phyloP scores from a whole-genome alignment of 2,888 invertebrate genomes.

The Drosophila paramelanica region DNA sequence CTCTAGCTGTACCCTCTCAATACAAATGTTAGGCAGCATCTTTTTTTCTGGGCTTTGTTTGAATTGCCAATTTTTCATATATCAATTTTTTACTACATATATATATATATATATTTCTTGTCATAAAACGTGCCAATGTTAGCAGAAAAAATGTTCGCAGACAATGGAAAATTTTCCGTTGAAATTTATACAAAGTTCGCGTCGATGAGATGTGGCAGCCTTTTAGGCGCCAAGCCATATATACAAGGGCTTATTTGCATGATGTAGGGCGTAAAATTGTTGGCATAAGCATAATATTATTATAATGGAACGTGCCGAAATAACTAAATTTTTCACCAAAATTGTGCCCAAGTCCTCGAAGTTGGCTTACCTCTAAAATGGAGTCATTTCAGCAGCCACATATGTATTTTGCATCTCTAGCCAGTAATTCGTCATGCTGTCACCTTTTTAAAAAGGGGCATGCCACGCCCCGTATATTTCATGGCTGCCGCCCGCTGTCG shows the following conservation, averaged over 20 bases:
- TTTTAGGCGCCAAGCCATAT: slow-evolving; percentile 35
- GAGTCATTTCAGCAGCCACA: slow-evolving; percentile 14
- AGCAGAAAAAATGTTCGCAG: slow-evolving; percentile 19
- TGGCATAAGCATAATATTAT: slow-evolving; percentile 23
- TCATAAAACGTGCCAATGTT: slow-evolving; percentile 41
- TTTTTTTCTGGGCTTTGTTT: slow-evolving; percentile 20
- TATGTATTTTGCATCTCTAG: neutral
- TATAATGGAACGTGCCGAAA: slow-evolving; percentile 32
- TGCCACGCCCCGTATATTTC: slow-evolving; percentile 1
- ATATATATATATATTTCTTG: slow-evolving; percentile 1
- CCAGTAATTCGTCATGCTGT: slow-evolving; percentile 42
- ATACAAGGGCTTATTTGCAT: slow-evolving; percentile 18
- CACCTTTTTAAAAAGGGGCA: slow-evolving; percentile 14
- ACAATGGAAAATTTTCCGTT: slow-evolving; percentile 12
- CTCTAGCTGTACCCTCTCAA: slow-evolving; percentile 2
- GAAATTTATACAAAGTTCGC: slow-evolving; percentile 24
- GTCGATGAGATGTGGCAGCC: slow-evolving; percentile 35
- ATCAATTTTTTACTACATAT: neutral
- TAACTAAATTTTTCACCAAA: slow-evolving; percentile 7
- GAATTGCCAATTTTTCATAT: slow-evolving; percentile 20
- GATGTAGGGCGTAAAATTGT: slow-evolving; percentile 1
- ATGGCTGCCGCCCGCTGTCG: slow-evolving; percentile 33
- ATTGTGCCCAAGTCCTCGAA: neutral
- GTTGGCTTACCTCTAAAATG: slow-evolving; percentile 18
- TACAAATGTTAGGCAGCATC: neutral